Evolutionary conservation across 1,140 invertebrate genomes (phyloP), one percentile per base, ranked within the genome.

Genomic region (Proctacanthus coquilletti): DNA sequence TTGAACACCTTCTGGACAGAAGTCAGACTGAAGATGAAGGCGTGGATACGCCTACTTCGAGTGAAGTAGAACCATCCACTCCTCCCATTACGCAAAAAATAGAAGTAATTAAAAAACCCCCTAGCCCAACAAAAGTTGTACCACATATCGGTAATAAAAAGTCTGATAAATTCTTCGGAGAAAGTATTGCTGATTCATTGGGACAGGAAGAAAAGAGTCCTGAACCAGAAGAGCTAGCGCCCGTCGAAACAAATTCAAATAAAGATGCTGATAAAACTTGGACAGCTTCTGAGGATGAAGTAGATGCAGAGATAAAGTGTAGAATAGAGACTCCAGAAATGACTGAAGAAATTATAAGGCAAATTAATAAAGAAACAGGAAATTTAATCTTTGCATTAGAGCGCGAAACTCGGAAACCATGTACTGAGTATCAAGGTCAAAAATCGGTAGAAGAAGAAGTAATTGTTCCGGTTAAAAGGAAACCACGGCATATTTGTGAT

Each of bases 81-180:
- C 5, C 15, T 5, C 9, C 10, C 9, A 17, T 13, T 8, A 6
- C 30, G 13, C 15, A 6, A 32, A 32, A 5, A 15, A 6, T 32
- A 13, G 8, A 10, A 32, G 9, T 32, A 17, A 32, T 32, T 13
- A 13, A 32, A 8, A 13, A 13, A 32, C 30, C 15, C 5, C 15
- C 5, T 6, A 32, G 13, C 5, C 5, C 13, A 32, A 13, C 10
- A 32, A 32, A n/a, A 25, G n/a, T n/a, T n/a, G 18, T 39, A 3
- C 34, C 38, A 3, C 20, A 33, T 17, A 32, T 39, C 29, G 38
- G 38, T 25, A 39, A 39, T 13, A 39, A 33, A 25, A 39, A 39
- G 17, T 39, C 38, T 2, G 38, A 39, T 21, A 39, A 39, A 39
- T 39, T 39, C 27, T 34, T 39, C 14, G 38, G 38, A n/a, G 38